phyloP scores from a whole-genome alignment of 1,140 invertebrate genomes.

The Maconellicoccus hirsutus region DNA sequence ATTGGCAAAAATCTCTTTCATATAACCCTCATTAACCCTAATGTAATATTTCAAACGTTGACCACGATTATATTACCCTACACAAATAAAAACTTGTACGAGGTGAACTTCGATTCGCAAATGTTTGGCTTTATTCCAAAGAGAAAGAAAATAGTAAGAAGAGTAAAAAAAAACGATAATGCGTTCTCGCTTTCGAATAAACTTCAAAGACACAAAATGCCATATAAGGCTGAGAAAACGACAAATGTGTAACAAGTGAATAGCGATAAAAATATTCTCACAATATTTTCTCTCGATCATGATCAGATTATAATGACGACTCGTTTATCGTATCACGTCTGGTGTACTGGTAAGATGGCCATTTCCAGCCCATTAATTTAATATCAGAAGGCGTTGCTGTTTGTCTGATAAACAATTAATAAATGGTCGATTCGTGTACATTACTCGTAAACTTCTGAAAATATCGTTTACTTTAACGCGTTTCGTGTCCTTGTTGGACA shows the following conservation, averaged over 20 bases:
- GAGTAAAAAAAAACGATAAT: background rate
- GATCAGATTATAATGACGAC: conserved; percentile 2
- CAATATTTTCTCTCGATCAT: background rate
- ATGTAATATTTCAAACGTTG: background rate
- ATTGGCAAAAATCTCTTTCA: no score
- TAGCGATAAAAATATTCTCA: background rate
- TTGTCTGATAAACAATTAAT: background rate
- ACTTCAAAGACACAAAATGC: background rate
- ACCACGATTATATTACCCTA: background rate
- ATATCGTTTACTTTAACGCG: background rate
- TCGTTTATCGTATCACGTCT: background rate
- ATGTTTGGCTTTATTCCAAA: background rate
- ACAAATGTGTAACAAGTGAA: background rate
- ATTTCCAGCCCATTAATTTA: background rate
- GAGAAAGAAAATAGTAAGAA: background rate
- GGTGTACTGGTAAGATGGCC: background rate
- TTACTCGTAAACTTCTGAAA: background rate
- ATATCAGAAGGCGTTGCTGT: background rate
- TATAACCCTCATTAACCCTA: background rate
- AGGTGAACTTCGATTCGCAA: background rate
- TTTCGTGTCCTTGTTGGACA: background rate
- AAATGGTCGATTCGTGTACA: background rate
- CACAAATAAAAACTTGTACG: background rate
- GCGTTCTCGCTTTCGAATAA: background rate
- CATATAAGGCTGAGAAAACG: background rate